Evolutionary conservation across 2,113 vertebrate species (phyloP).

Genomic region (Crotalus horridus): DNA sequence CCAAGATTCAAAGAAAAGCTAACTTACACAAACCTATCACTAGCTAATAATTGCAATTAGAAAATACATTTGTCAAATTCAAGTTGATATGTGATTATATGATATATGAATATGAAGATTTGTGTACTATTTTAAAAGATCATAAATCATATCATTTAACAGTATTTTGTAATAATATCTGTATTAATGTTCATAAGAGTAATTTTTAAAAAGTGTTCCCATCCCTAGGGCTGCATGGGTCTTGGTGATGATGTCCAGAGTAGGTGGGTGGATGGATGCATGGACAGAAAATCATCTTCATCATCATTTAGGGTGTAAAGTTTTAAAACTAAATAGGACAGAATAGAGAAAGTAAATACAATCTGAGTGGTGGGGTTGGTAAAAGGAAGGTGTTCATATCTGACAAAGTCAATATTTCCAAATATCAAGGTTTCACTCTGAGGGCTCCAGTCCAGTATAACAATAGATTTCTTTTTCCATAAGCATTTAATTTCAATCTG

Average conservation of each 20-base stretch:
- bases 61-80: neutral
- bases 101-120: neutral
- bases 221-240: neutral
- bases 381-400: neutral
- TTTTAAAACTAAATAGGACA: neutral
- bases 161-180: neutral
- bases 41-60: conserved; percentile 44
- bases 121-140: neutral
- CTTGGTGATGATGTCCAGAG: neutral
- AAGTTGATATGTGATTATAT: neutral
- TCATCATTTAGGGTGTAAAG: neutral
- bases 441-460: neutral
- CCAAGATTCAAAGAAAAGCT: conserved; percentile 54
- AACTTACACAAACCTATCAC: conserved; percentile 49
- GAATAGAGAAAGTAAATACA: neutral
- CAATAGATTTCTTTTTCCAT: neutral
- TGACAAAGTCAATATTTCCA: neutral
- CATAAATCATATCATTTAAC: neutral
- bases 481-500: neutral
- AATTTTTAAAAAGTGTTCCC: neutral
- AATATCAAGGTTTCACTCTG: neutral
- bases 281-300: neutral
- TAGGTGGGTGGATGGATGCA: neutral
- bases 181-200: neutral
- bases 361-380: neutral